A percentile compares a stretch with the other conserved stretches of the same genome.
Evolutionary conservation across 2,797 vertebrate genomes (phyloP).

Genomic region (Synanceia verrucosa): DNA sequence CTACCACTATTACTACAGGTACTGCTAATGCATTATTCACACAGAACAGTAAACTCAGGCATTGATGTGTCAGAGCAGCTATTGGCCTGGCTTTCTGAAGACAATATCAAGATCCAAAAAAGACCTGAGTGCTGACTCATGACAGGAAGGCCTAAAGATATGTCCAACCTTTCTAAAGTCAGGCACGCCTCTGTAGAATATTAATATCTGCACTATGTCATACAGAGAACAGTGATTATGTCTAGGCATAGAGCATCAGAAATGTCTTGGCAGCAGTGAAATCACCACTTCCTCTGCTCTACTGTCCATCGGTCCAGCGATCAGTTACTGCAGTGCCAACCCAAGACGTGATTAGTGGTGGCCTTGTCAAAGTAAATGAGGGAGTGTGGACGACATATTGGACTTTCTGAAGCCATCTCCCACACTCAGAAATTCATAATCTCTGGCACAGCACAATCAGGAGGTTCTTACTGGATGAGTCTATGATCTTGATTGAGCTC

Average conservation of each 20-base stretch:
- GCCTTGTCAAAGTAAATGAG: slow-evolving; percentile 52
- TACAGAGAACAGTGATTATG: not conserved
- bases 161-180: not conserved
- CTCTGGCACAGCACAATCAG: slow-evolving; percentile 80
- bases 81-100: too few relatives aligned
- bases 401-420: slow-evolving; percentile 42
- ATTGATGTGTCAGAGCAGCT: too few relatives aligned
- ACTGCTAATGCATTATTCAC: too few relatives aligned
- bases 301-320: slow-evolving; percentile 36
- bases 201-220: not conserved
- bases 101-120: too few relatives aligned
- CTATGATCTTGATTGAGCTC: slow-evolving; percentile 77
- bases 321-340: slow-evolving; percentile 67
- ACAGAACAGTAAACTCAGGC: too few relatives aligned
- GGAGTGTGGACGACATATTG: slow-evolving; percentile 29
- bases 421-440: slow-evolving; percentile 56
- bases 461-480: slow-evolving; percentile 64
- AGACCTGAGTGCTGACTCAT: too few relatives aligned
- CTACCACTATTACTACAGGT: too few relatives aligned
- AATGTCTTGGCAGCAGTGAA: slow-evolving; percentile 20
- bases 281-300: slow-evolving; percentile 10
- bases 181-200: not conserved
- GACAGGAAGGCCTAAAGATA: too few relatives aligned
- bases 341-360: slow-evolving; percentile 48
- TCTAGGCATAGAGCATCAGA: slow-evolving; percentile 20